Conservation (phyloP, 2,888 invertebrate species). For the Alsophila aescularia region DNA sequence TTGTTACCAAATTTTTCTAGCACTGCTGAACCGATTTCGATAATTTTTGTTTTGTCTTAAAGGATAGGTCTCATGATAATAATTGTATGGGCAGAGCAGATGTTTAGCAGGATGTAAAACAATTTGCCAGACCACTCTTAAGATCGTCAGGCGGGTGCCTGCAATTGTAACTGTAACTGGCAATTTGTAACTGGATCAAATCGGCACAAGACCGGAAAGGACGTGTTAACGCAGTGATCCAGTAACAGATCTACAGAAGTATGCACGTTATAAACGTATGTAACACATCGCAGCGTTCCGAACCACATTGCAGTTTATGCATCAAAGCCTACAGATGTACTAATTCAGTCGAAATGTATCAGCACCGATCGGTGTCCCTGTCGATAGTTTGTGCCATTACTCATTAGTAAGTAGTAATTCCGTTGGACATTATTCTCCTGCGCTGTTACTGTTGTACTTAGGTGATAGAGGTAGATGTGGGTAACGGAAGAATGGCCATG, state of each 20-base stretch:
- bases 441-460: conserved; percentile 12
- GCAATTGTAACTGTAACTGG: too few species aligned
- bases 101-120: too few species aligned
- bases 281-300: neutral
- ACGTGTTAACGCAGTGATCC: neutral
- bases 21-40: too few species aligned
- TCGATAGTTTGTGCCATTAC: neutral
- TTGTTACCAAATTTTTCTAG: too few species aligned
- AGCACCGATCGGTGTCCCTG: conserved; percentile 1
- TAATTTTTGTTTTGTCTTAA: too few species aligned
- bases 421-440: conserved; percentile 12
- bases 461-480: neutral
- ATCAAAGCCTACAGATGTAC: neutral
- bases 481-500: too few species aligned
- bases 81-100: too few species aligned
- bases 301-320: neutral
- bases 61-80: too few species aligned
- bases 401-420: conserved; percentile 5
- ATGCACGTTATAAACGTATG: neutral
- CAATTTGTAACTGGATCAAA: neutral
- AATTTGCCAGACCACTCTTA: too few species aligned
- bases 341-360: conserved; percentile 9
- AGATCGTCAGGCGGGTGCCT: too few species aligned
- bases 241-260: neutral
- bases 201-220: neutral